Conservation (phyloP, 2,113 vertebrate genomes). For the Rhizomys pruinosus region DNA sequence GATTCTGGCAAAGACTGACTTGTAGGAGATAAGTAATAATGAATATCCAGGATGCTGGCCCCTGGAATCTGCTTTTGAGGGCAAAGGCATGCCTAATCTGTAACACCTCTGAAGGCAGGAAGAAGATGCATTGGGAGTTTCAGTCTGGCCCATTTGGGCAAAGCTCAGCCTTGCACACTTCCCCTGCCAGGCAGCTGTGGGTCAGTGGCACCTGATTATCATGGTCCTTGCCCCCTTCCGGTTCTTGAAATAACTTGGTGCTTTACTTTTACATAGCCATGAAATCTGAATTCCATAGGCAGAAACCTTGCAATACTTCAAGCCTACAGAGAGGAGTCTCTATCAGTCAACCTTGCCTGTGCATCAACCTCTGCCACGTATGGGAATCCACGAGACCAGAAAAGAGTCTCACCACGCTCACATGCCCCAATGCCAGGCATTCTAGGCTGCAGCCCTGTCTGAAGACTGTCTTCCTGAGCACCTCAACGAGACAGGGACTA, state of each 20-base stretch:
- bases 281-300: neutral
- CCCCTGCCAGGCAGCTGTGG: neutral
- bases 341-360: neutral
- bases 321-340: neutral
- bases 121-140: neutral
- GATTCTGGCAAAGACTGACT: neutral
- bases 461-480: neutral
- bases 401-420: neutral
- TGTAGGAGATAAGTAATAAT: neutral
- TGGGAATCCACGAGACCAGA: neutral
- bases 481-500: neutral
- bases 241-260: neutral
- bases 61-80: slow-evolving; percentile 1
- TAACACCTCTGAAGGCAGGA: neutral
- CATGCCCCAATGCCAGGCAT: fast-evolving
- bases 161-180: neutral
- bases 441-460: fast-evolving
- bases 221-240: neutral
- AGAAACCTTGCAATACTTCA: neutral
- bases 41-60: neutral
- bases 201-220: neutral
- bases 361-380: neutral
- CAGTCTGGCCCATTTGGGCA: neutral
- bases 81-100: neutral
- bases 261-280: neutral